Evolutionary conservation across 2,113 vertebrate species (phyloP), one percentile per base, ranked within the genome.

Genomic region (Bagarius yarrelli): DNA sequence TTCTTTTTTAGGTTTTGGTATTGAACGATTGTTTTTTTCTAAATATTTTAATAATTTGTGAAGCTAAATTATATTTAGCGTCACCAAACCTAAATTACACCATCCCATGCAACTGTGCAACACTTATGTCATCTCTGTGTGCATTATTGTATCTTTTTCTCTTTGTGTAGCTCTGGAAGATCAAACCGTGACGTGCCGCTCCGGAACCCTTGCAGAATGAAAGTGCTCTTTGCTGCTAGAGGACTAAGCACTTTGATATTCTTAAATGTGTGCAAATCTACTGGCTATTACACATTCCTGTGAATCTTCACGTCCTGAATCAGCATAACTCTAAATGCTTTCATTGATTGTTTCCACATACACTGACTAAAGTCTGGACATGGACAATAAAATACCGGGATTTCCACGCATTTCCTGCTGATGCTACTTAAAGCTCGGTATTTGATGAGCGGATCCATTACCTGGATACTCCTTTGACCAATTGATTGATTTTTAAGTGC

Each of bases 91-190:
- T 32, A 63, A 61, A 63, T 32, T 5, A 63, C 60, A 32, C 27
- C 1, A 30, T 63, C 27, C 30, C 8, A 12, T 18, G 27, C 60
- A 32, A 9, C 18, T 66, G 32, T 63, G 60, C 34, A 18, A 11
- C 16, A 4, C 8, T 40, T 16, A 11, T n/a, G 34, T n/a, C 1
- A 44, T n/a, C 5, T 36, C 18, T 23, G 18, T 23, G 63, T 32
- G n/a, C 15, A 12, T 64, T n/a, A 16, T 23, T 64, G 12, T 64
- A 30, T 76, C 9, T 76, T 76, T 47, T 44, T 40, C 25, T 79
- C 23, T 83, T 34, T 86, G 50, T 25, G 21, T 90, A 94, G 93
- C 89, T 94, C 76, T 94, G 91, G 93, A 94, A 94, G 86, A 94
- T 94, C 69, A 94, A 94, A 83, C 55, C 91, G n/a, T 94, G 89